These are phyloP conservation scores for Perithous albicinctus DNA, from an alignment of 2,888 invertebrate genomes.

Conservation along the genomic window DNA sequence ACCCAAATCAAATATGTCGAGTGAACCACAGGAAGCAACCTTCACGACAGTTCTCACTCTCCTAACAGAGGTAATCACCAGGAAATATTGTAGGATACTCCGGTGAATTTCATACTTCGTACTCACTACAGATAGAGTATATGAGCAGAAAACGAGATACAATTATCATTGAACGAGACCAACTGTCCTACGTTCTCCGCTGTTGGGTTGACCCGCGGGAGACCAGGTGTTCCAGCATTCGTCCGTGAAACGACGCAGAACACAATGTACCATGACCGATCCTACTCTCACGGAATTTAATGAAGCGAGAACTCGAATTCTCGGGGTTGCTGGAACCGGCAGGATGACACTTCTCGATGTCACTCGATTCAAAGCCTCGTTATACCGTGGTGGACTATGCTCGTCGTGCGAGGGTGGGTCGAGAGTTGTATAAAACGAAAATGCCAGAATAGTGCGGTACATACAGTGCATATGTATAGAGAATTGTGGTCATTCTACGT, in stretches of 20 bases:
- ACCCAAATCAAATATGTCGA: no score
- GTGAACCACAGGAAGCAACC: no score
- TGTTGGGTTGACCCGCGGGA: conserved; percentile 9
- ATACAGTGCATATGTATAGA: conserved; percentile 24
- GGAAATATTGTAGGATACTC: background rate
- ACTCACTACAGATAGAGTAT: background rate
- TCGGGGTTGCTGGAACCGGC: background rate
- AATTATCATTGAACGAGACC: conserved; percentile 37
- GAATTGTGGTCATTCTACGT: conserved; percentile 17
- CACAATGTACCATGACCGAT: conserved; percentile 54
- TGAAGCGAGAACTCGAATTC: conserved; percentile 39
- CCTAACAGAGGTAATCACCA: no score
- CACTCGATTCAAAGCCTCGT: conserved; percentile 66
- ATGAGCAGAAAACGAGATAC: conserved; percentile 28
- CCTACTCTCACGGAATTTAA: conserved; percentile 34
- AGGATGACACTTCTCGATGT: conserved; percentile 54
- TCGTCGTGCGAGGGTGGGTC: conserved; percentile 46
- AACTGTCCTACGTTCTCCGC: background rate
- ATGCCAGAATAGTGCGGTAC: conserved; percentile 37
- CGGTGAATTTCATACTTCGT: background rate
- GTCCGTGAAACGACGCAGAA: conserved; percentile 45
- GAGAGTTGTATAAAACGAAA: conserved; percentile 52
- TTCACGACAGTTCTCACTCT: no score
- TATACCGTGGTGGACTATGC: conserved; percentile 56
- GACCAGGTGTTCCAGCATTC: conserved; percentile 45